Evolutionary conservation across 1,140 invertebrate genomes (phyloP).

Genomic region (Pachyrhynchus sulphureomaculatus): DNA sequence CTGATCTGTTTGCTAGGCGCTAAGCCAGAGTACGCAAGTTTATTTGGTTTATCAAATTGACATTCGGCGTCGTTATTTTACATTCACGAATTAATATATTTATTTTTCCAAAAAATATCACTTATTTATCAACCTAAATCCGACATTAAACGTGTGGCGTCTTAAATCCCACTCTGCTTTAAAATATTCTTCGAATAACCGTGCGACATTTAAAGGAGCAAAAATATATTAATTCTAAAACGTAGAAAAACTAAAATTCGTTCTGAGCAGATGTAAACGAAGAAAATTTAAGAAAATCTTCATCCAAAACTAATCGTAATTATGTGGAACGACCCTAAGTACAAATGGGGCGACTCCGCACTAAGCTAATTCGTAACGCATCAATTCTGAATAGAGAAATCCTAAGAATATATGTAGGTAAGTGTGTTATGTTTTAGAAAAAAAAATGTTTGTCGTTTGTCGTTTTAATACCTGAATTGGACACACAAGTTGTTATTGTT

Average conservation of each 20-base stretch:
- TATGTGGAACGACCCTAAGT: conserved; percentile 1
- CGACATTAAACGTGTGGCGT: too few species aligned
- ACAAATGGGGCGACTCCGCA: neutral
- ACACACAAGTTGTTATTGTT: conserved; percentile 1
- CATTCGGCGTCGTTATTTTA: too few species aligned
- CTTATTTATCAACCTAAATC: too few species aligned
- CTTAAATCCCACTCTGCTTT: too few species aligned
- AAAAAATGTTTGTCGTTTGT: conserved; percentile 4
- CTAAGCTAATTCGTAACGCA: neutral
- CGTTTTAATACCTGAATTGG: conserved; percentile 2
- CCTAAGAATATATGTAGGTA: conserved; percentile 4
- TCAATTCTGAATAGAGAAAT: neutral
- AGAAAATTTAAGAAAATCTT: conserved; percentile 1
- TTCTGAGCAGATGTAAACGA: neutral
- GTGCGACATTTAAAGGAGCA: neutral
- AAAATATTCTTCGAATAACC: neutral
- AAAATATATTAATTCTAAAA: neutral
- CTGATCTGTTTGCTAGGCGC: too few species aligned
- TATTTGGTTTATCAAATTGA: too few species aligned
- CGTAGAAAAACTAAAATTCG: neutral
- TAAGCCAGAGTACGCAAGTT: too few species aligned
- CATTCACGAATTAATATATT: too few species aligned
- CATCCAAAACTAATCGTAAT: neutral
- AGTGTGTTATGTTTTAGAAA: neutral
- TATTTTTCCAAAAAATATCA: too few species aligned